Evolutionary conservation across 2,888 invertebrate genomes (phyloP).

Genomic region (Sepiola atlantica): DNA sequence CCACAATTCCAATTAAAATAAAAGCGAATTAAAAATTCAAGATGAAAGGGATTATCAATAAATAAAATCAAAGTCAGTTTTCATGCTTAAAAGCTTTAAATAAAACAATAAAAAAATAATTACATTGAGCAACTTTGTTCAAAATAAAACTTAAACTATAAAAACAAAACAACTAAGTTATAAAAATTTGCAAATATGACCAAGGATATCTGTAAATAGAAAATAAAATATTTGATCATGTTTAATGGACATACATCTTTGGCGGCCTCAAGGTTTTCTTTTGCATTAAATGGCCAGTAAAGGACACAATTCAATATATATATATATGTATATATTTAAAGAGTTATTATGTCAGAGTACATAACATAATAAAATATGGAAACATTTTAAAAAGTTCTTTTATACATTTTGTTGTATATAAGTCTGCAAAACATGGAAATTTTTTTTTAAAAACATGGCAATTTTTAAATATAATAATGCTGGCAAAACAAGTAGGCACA

Average conservation of each 20-base stretch:
- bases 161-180: neutral
- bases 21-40: neutral
- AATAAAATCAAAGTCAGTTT: neutral
- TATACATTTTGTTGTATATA: neutral
- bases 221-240: constrained; percentile 16
- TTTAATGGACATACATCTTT: neutral
- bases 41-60: neutral
- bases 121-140: constrained; percentile 16
- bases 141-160: neutral
- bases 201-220: neutral
- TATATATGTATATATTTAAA: too few relatives aligned
- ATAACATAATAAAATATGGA: neutral
- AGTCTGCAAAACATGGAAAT: neutral
- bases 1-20: neutral
- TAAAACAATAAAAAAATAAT: neutral
- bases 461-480: neutral
- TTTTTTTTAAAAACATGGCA: neutral
- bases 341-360: neutral
- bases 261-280: neutral
- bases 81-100: neutral
- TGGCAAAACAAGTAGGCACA: neutral
- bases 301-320: neutral
- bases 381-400: neutral
- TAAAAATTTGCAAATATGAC: constrained; percentile 23
- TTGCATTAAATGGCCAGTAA: neutral